These are phyloP conservation scores for Podarcis cretensis DNA, from an alignment of 2,113 vertebrate species.

Conservation along the genomic window DNA sequence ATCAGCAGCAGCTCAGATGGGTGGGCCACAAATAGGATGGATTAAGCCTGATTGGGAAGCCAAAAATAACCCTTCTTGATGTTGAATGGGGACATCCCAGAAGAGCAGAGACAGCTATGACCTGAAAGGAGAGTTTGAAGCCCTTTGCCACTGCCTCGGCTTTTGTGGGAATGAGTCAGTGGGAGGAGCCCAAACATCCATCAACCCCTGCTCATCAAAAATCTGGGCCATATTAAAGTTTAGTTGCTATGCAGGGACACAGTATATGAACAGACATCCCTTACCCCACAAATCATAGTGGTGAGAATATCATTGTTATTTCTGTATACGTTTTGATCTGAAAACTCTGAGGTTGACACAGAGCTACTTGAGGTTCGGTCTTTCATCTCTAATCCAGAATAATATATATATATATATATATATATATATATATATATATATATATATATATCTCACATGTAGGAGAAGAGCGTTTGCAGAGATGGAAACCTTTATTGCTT, in stretches of 20 bases:
- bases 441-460: not conserved
- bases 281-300: not conserved
- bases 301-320: not conserved
- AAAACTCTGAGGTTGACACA: not conserved
- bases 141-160: not conserved
- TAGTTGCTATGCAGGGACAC: not conserved
- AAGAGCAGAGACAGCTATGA: not conserved
- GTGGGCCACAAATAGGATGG: not conserved
- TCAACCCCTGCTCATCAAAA: not conserved
- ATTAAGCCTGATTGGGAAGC: slow-evolving; percentile 14
- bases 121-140: not conserved
- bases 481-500: not conserved
- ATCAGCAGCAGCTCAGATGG: slow-evolving; percentile 7
- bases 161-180: not conserved
- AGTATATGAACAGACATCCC: not conserved
- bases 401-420: too few species aligned
- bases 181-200: not conserved
- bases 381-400: not conserved
- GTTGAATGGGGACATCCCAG: fast-evolving
- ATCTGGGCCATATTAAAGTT: not conserved
- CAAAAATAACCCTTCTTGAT: not conserved
- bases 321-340: not conserved
- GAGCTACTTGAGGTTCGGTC: not conserved
- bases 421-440: not conserved
- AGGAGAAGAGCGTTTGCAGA: not conserved